These are phyloP conservation scores for Arion vulgaris DNA, from an alignment of 1,140 invertebrate genomes.

Conservation along the genomic window DNA sequence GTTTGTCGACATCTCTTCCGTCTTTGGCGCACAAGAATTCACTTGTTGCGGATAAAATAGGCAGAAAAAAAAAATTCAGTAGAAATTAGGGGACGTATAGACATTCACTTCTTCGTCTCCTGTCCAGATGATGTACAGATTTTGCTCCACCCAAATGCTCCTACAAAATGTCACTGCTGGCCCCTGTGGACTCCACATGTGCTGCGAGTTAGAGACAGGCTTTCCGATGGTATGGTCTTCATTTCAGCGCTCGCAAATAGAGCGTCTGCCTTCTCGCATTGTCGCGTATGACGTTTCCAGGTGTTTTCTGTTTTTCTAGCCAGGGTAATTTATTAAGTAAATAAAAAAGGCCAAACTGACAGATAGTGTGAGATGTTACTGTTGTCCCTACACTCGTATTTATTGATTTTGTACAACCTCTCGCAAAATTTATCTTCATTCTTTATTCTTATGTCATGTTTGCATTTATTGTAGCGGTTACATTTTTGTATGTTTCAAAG, in stretches of 20 bases:
- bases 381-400: neutral
- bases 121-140: constrained; percentile 11
- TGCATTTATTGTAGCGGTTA: neutral
- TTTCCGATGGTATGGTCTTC: neutral
- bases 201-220: neutral
- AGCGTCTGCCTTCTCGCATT: constrained; percentile 13
- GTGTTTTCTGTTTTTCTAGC: constrained; percentile 1
- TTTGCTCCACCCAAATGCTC: neutral
- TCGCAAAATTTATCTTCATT: neutral
- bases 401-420: constrained; percentile 3
- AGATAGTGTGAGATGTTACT: neutral
- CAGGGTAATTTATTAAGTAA: constrained; percentile 14
- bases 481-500: neutral
- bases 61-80: neutral
- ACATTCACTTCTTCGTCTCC: neutral
- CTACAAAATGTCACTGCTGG: constrained; percentile 2
- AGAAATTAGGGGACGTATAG: neutral
- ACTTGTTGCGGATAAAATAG: neutral
- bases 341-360: constrained; percentile 7
- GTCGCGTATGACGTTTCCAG: constrained; percentile 5
- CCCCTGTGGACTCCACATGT: constrained; percentile 1
- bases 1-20: neutral
- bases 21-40: neutral
- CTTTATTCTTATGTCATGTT: neutral
- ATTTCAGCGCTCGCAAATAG: constrained; percentile 11